Evolutionary conservation across 2,888 invertebrate species (phyloP).

Genomic region (Pollenia amentaria): DNA sequence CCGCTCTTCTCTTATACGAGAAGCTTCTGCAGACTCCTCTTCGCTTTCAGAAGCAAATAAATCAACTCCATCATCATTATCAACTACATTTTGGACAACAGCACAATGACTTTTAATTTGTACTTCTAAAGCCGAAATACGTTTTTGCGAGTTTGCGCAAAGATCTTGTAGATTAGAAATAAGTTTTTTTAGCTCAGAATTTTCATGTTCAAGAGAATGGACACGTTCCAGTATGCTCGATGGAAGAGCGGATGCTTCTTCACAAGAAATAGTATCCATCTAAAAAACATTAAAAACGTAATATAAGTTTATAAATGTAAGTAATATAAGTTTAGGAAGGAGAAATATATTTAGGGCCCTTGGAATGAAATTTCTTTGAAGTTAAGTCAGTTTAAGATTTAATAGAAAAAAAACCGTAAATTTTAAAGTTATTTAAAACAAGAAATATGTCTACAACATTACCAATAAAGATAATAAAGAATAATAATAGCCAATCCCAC

Average conservation of each 20-base stretch:
- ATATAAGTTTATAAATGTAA: too few species aligned
- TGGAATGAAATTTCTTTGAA: too few species aligned
- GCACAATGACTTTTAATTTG: slow-evolving; percentile 33
- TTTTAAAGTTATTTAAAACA: too few species aligned
- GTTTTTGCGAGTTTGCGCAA: slow-evolving; percentile 81
- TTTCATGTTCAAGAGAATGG: slow-evolving; percentile 87
- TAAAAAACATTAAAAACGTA: slow-evolving; percentile 78
- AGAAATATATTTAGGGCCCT: too few species aligned
- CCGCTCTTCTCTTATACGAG: slow-evolving; percentile 92
- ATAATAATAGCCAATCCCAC: too few species aligned
- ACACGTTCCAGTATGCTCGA: slow-evolving; percentile 86
- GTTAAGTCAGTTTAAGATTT: too few species aligned
- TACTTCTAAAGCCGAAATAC: slow-evolving; percentile 81
- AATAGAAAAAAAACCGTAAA: too few species aligned
- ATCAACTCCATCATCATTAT: slow-evolving; percentile 91
- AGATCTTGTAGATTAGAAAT: slow-evolving; percentile 81
- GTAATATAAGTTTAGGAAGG: too few species aligned
- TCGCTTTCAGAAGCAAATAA: slow-evolving; percentile 93
- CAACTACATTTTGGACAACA: slow-evolving; percentile 80
- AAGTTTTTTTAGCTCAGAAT: slow-evolving; percentile 84
- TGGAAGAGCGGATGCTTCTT: slow-evolving; percentile 86
- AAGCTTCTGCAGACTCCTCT: slow-evolving; percentile 89
- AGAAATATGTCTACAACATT: too few species aligned
- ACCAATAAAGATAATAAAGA: background rate
- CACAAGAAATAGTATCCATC: slow-evolving; percentile 88